These are phyloP conservation scores for Ips typographus DNA, from an alignment of 1,140 invertebrate genomes.

Conservation along the genomic window DNA sequence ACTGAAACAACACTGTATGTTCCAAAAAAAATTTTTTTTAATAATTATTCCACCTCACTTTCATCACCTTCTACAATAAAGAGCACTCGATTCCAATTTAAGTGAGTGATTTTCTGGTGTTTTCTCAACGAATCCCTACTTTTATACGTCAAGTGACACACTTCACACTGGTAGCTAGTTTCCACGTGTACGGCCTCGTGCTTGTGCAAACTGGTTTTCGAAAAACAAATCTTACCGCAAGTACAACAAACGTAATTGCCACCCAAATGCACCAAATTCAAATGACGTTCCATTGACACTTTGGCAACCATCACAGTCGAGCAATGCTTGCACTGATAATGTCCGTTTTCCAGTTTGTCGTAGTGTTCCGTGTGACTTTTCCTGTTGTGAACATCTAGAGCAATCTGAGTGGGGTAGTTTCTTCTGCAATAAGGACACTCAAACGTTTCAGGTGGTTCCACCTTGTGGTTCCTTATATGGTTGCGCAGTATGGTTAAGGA, in stretches of 20 bases:
- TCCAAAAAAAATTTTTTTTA: too few species aligned
- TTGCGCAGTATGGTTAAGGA: conserved; percentile 8
- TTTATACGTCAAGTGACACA: conserved; percentile 64
- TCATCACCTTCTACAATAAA: too few species aligned
- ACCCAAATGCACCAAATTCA: conserved; percentile 14
- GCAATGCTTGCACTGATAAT: conserved; percentile 26
- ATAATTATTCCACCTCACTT: too few species aligned
- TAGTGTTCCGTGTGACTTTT: conserved; percentile 29
- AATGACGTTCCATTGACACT: conserved; percentile 16
- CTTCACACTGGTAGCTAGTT: conserved; percentile 56
- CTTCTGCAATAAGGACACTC: conserved; percentile 26
- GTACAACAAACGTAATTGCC: conserved; percentile 6
- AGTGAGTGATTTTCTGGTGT: conserved; percentile 27
- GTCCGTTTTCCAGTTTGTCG: conserved; percentile 12
- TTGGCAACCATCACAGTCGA: conserved; percentile 23
- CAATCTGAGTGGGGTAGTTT: conserved; percentile 18
- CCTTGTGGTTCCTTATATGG: conserved; percentile 20
- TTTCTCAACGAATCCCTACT: conserved; percentile 21
- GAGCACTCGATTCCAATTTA: too few species aligned
- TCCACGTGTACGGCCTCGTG: conserved; percentile 13
- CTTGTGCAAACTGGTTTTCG: conserved; percentile 5
- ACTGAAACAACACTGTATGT: too few species aligned
- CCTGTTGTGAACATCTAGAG: conserved; percentile 21
- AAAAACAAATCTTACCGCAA: conserved; percentile 24
- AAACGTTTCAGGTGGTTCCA: background rate